A percentile compares a stretch with the other conserved stretches of the same genome.
Evolutionary conservation across 2,113 vertebrate species (phyloP).

Genomic region (Phrynosoma platyrhinos): DNA sequence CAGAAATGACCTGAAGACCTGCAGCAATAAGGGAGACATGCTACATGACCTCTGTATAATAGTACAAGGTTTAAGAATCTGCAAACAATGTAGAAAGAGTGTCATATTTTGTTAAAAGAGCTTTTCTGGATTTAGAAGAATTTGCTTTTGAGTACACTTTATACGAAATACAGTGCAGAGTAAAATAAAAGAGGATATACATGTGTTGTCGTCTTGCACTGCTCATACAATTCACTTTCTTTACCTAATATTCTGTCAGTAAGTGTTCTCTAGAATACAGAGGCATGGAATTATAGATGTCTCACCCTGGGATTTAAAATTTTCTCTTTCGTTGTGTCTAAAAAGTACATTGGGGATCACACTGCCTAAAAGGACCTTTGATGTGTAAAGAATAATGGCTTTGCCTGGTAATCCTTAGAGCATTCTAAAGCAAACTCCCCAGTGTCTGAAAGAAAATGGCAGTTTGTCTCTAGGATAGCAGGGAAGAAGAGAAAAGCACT

Average conservation of each 20-base stretch:
- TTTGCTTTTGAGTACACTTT: neutral
- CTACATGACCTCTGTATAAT: neutral
- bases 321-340: neutral
- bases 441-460: neutral
- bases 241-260: neutral
- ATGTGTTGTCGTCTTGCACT: neutral
- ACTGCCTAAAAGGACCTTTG: neutral
- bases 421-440: neutral
- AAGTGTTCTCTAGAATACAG: neutral
- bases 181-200: neutral
- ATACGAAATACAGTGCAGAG: neutral
- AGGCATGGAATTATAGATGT: neutral
- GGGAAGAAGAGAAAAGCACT: neutral
- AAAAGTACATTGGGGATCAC: neutral
- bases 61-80: neutral
- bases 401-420: neutral
- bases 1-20: too few relatives aligned
- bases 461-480: neutral
- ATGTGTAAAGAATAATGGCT: constrained; percentile 10
- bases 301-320: neutral
- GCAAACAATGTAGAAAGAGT: neutral
- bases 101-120: neutral
- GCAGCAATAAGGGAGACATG: too few relatives aligned
- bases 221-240: neutral
- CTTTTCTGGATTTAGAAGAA: neutral